Evolutionary conservation across 2,797 vertebrate species (phyloP).

Genomic region (Neosilurus mollespiculum): DNA sequence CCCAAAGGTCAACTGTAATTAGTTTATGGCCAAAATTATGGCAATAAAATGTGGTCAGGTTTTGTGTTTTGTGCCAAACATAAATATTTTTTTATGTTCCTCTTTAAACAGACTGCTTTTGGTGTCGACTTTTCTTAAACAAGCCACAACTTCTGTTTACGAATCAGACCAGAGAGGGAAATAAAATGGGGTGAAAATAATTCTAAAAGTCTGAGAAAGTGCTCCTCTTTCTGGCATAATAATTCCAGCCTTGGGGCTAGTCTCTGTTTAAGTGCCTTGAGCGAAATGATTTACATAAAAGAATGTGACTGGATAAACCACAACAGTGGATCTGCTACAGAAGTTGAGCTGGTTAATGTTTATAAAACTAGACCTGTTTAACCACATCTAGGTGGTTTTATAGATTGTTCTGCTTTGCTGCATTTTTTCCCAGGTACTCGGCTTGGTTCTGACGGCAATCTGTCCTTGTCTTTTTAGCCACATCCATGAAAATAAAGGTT

Average conservation of each 20-base stretch:
- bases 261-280: background rate
- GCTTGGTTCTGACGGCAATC: background rate
- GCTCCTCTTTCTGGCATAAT: background rate
- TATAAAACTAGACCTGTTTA: background rate
- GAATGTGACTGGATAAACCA: background rate
- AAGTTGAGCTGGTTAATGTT: background rate
- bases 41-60: too few relatives aligned
- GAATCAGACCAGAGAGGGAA: background rate
- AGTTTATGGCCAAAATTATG: background rate
- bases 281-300: background rate
- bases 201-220: background rate
- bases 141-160: background rate
- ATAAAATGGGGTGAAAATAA: background rate
- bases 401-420: background rate
- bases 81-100: background rate
- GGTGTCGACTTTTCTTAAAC: background rate
- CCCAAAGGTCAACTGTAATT: background rate
- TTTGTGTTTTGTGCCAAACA: too few relatives aligned
- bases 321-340: background rate
- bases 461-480: background rate
- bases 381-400: background rate
- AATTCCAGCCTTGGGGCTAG: background rate
- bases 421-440: too few relatives aligned
- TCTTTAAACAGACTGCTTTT: background rate
- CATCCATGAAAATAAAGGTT: constrained; percentile 11